Percentiles rank a stretch among this genome's conserved stretches.
Conservation (phyloP, 2,113 vertebrate species). For the Theropithecus gelada region DNA sequence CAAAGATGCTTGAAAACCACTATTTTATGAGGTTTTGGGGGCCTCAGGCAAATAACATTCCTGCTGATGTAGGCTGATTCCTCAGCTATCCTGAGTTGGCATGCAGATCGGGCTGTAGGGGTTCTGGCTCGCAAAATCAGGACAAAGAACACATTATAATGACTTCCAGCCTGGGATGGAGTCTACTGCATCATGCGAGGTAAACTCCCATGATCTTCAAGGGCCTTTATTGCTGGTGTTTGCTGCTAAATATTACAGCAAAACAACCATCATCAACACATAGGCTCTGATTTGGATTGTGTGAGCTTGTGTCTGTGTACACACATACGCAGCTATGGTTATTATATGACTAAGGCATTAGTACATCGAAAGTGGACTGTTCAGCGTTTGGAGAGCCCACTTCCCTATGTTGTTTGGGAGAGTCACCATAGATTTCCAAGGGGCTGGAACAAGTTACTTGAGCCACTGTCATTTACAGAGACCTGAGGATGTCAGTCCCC, state of each 20-base stretch:
- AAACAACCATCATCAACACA: background rate
- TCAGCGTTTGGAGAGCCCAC: background rate
- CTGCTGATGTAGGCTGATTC: constrained; percentile 20
- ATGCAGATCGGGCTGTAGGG: background rate
- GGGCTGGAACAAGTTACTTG: background rate
- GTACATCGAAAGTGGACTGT: background rate
- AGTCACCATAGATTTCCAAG: background rate
- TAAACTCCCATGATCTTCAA: background rate
- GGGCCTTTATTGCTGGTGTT: background rate
- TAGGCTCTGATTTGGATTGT: background rate
- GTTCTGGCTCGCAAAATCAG: background rate
- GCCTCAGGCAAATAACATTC: constrained; percentile 23
- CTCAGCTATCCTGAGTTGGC: background rate
- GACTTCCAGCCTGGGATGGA: background rate
- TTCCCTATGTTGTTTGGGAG: background rate
- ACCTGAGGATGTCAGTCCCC: background rate
- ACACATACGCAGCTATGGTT: background rate
- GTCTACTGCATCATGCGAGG: background rate
- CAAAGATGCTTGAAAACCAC: constrained; percentile 36
- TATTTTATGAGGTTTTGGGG: constrained; percentile 34
- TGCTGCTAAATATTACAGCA: background rate
- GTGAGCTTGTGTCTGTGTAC: background rate
- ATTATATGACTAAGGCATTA: background rate
- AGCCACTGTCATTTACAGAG: background rate
- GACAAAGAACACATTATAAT: background rate